Conservation (phyloP, 2,113 vertebrate species). For the Castor canadensis region DNA sequence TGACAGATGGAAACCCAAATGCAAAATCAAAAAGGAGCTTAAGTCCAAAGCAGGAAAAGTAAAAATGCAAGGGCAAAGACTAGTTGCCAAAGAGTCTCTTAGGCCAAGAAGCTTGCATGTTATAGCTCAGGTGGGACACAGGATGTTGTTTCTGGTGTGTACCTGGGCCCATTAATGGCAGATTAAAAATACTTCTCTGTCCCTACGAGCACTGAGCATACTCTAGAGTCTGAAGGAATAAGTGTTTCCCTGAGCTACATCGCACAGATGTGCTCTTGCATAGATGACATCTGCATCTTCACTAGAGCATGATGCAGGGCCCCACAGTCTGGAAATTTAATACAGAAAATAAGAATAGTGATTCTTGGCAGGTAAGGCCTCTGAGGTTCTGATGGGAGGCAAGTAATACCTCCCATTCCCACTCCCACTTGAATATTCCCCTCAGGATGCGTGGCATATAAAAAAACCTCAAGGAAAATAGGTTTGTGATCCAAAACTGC, state of each 20-base stretch:
- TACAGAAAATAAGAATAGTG: neutral
- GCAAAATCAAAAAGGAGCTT: neutral
- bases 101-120: neutral
- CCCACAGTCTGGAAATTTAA: neutral
- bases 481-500: neutral
- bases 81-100: neutral
- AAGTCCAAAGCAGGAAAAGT: neutral
- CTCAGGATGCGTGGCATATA: neutral
- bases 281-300: neutral
- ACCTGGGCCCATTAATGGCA: neutral
- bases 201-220: neutral
- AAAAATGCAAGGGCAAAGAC: neutral
- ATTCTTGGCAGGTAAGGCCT: neutral
- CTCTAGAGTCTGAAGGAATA: neutral
- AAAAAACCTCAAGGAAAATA: neutral
- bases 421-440: neutral
- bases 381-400: neutral
- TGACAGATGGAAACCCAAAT: neutral
- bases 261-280: neutral
- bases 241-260: neutral
- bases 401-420: accelerated
- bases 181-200: neutral
- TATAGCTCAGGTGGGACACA: neutral
- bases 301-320: neutral
- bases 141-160: neutral